Percentiles rank a stretch among this genome's conserved stretches.
phyloP scores from a whole-genome alignment of 2,888 invertebrate genomes.

The Noctua janthina region DNA sequence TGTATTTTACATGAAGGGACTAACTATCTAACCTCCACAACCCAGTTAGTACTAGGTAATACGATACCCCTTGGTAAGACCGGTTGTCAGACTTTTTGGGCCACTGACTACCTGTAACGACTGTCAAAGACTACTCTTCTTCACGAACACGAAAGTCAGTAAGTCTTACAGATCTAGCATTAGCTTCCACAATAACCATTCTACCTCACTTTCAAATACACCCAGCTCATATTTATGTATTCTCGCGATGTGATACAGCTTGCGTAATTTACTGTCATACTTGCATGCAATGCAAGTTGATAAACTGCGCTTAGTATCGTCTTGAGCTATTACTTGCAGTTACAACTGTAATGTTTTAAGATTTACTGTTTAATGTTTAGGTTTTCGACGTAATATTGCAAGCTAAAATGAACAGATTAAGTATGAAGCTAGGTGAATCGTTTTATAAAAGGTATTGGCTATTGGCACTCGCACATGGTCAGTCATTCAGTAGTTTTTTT shows the following conservation, averaged over 20 bases:
- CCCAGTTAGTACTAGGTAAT: no score
- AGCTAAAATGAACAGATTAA: neutral
- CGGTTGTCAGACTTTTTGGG: no score
- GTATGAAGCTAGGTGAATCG: neutral
- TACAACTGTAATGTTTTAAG: slow-evolving; percentile 28
- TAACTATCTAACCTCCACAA: no score
- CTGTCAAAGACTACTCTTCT: neutral
- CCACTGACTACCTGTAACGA: no score
- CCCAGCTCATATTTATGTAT: slow-evolving; percentile 28
- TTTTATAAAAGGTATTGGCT: neutral
- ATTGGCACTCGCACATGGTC: no score
- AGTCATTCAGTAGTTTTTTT: no score
- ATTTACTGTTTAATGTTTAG: slow-evolving; percentile 11
- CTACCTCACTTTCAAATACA: slow-evolving; percentile 23
- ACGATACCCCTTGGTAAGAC: no score
- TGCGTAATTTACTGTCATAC: slow-evolving; percentile 50
- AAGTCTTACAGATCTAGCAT: neutral
- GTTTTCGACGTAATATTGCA: neutral
- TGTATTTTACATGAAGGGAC: no score
- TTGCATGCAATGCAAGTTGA: slow-evolving; percentile 39
- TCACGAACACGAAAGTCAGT: neutral
- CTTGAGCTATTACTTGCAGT: slow-evolving; percentile 36
- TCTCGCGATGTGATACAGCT: slow-evolving; percentile 10
- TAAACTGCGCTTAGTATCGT: slow-evolving; percentile 44
- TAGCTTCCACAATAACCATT: slow-evolving; percentile 9